Evolutionary conservation across 1,140 invertebrate species (phyloP), one percentile per base, ranked within the genome.

Genomic region (Sitobion miscanthi): DNA sequence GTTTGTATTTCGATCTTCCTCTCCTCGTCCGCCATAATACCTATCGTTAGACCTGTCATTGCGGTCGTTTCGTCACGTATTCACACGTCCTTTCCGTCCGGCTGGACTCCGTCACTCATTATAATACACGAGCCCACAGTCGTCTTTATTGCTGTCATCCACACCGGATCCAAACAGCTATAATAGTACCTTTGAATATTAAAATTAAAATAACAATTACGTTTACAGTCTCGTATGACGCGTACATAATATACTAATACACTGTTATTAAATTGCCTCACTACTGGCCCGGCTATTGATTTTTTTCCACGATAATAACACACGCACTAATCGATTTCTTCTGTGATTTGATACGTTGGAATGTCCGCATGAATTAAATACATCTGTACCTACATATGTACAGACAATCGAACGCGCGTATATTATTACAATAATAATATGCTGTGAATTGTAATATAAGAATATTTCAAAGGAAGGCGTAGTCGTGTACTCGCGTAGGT

Each of bases 61-160:
- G 88, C 88, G 88, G 88, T 57, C 88, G 88, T 54, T 89, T 89
- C 88, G 88, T 89, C 88, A 89, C 85, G 85, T 47, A 86, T 86
- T 86, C 85, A 86, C 85, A 86, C 88, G 88, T 89, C 49, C 87
- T 54, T 38, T 54, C 87, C n/a, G 86, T 85, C 83, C 38, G 38
- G 38, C 83, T 25, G 45, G 38, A 87, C 86, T n/a, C 30, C 86
- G 47, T 87, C 45, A n/a, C 86, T 87, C 86, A 87, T 87, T 49
- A 87, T 87, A 20, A 54, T 87, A 25, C 45, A 47, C 45, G 30
- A 47, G 45, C 45, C 42, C 85, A 47, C 20, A 47, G 85, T n/a
- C 25, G 30, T 87, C 85, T 85, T 23, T 83, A 83, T 38, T 45
- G 83, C 83, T 25, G 45, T 87, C 42, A 21, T 87, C 45, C n/a